Evolutionary conservation across 2,888 invertebrate genomes (phyloP).

Genomic region (Trichogramma evanescens): DNA sequence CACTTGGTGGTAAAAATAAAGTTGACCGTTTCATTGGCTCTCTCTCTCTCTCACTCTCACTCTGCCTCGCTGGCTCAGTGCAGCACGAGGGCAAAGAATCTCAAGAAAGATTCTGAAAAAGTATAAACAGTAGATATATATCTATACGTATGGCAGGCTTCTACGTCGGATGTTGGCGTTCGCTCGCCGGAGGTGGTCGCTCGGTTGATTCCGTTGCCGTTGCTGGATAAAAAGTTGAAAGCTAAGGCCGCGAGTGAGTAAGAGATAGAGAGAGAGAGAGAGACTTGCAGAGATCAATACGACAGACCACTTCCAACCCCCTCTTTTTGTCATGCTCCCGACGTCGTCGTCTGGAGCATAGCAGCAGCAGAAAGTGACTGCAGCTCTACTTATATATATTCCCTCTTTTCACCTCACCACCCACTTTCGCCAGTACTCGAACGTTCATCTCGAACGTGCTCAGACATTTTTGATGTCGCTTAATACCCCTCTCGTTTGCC

Average conservation of each 20-base stretch:
- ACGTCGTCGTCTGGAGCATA: slow-evolving; percentile 15
- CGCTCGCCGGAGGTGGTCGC: slow-evolving; percentile 31
- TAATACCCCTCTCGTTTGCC: no score
- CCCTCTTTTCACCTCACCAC: slow-evolving; percentile 7
- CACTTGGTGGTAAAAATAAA: background rate
- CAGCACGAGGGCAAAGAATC: no score
- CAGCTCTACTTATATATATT: background rate
- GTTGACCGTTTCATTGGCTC: slow-evolving; percentile 6
- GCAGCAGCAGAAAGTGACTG: slow-evolving; percentile 9
- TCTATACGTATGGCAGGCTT: background rate
- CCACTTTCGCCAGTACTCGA: slow-evolving; percentile 21
- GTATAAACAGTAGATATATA: no score
- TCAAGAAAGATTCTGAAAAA: no score
- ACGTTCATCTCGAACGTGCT: background rate
- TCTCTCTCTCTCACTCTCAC: background rate
- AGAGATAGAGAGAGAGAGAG: slow-evolving; percentile 39
- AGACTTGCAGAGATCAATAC: slow-evolving; percentile 46
- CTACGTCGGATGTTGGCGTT: slow-evolving; percentile 14
- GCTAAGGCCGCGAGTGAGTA: no score
- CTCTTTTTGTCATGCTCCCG: slow-evolving; percentile 21
- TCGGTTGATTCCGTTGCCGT: slow-evolving; percentile 30
- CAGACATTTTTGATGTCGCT: no score
- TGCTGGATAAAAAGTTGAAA: slow-evolving; percentile 46
- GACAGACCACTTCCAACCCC: slow-evolving; percentile 29
- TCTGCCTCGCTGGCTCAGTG: no score